Base-by-base conservation (phyloP, 2,888 invertebrate species). In the Tubulanus polymorphus region DNA sequence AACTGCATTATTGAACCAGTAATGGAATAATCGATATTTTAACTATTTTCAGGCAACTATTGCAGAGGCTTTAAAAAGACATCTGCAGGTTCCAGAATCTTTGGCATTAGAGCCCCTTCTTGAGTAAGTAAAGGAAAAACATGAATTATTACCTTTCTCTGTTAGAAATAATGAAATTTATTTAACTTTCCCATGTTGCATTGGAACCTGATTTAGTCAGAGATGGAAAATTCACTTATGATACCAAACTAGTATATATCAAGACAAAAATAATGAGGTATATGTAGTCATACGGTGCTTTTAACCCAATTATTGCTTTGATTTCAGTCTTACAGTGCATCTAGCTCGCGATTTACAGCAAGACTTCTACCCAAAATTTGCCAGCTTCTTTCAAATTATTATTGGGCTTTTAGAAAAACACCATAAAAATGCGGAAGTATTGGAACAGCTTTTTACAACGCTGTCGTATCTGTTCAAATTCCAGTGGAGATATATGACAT, bases 401-500 rank as follows among this genome's bases (percentile, higher is more conserved):
- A 86, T 91, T 30, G 84, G 84, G 29, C 61, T 81, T 88, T 52
- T 81, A 89, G 10, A 84, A 86, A 61, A 87, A 86, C 62, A 69
- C 50, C 88, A 90, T 78, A 70, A 76, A 54, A 87, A 93, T 78
- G 84, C 88, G 0, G 92, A 94, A 51, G 85, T 88, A 61, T 77
- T 96, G 37, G 94, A 96, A 79, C 88, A 90, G 85, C 85, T 88
- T 0, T 87, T 96, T 55, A 85, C 89, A 3, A 88, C 90, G 66
- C 80, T 96, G 53, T 93, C 96, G 0, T 90, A 91, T 80, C 77
- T 96, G 5, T 93, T 95, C 74, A 95, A 95, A 82, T 87, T 88
- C 49, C 81, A 94, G 15, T 91, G 93, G 84, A 84, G 90, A 20
- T 87, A 87, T 69, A 82, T 95, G 52, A 85, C 91, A 28, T 88